A percentile compares a stretch with the other conserved stretches of the same genome.
These are phyloP conservation scores for Drosophila truncata DNA, from an alignment of 1,140 invertebrate species.

Conservation along the genomic window DNA sequence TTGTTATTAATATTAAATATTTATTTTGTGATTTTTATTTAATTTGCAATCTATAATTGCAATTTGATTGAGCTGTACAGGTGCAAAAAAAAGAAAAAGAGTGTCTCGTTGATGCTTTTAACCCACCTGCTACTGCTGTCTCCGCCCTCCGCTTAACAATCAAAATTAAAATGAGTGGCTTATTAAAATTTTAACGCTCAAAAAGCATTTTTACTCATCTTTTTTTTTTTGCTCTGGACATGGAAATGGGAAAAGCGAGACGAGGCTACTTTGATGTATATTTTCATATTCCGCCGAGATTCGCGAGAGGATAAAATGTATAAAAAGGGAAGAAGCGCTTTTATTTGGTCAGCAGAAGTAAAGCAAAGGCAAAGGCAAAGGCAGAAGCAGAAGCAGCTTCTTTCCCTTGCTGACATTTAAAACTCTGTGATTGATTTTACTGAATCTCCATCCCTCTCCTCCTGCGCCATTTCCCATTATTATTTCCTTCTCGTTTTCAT, in stretches of 20 bases:
- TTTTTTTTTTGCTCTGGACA: slow-evolving; percentile 7
- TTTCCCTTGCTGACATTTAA: slow-evolving; percentile 59
- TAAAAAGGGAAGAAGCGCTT: not conserved
- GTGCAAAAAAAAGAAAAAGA: not conserved
- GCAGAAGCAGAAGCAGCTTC: not conserved
- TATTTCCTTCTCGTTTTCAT: slow-evolving; percentile 41
- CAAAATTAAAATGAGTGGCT: slow-evolving; percentile 85
- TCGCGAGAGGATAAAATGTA: slow-evolving; percentile 27
- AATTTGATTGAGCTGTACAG: slow-evolving; percentile 59
- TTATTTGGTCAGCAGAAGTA: slow-evolving; percentile 56
- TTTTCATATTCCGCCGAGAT: slow-evolving; percentile 77
- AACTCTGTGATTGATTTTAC: slow-evolving; percentile 72
- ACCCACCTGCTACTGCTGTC: slow-evolving; percentile 2
- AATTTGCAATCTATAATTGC: slow-evolving; percentile 81
- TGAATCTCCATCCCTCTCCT: not conserved
- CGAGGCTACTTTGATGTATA: slow-evolving; percentile 77
- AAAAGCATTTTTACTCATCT: slow-evolving; percentile 64
- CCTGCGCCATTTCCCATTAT: not conserved
- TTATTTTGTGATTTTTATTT: slow-evolving; percentile 81
- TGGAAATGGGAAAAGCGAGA: not conserved
- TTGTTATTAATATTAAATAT: slow-evolving; percentile 82
- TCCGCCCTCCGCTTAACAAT: slow-evolving; percentile 52
- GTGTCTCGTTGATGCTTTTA: not conserved
- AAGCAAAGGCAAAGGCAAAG: not conserved
- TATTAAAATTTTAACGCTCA: slow-evolving; percentile 84